Percentiles rank a stretch among this genome's conserved stretches.
Conservation (phyloP, 2,797 vertebrate species). For the Tokudaia muenninki region DNA sequence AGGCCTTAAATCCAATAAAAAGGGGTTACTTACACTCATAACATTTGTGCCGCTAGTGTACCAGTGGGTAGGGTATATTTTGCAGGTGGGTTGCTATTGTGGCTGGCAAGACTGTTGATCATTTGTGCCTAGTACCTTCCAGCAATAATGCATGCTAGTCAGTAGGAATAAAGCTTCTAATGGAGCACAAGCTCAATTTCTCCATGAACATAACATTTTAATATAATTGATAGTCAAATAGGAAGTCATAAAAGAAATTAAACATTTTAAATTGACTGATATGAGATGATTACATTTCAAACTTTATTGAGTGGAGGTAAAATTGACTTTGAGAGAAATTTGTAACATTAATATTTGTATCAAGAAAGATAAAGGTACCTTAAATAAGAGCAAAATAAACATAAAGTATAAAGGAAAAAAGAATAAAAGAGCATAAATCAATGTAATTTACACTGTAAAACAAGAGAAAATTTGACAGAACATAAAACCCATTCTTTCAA, state of each 20-base stretch:
- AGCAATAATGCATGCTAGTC: background rate
- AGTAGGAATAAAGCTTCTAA: background rate
- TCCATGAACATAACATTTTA: background rate
- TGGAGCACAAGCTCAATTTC: background rate
- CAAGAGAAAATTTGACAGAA: slow-evolving; percentile 37
- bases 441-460: background rate
- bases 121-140: background rate
- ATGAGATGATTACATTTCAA: slow-evolving; percentile 14
- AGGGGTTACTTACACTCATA: background rate
- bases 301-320: background rate
- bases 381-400: slow-evolving; percentile 31
- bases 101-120: background rate
- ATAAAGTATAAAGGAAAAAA: slow-evolving; percentile 21
- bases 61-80: background rate
- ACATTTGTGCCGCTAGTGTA: background rate
- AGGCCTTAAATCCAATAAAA: background rate
- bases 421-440: slow-evolving; percentile 13
- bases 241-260: slow-evolving; percentile 10
- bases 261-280: slow-evolving; percentile 41
- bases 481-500: slow-evolving; percentile 32
- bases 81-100: background rate
- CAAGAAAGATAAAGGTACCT: slow-evolving; percentile 22
- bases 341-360: background rate
- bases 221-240: background rate
- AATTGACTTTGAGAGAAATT: background rate